A percentile compares a stretch with the other conserved stretches of the same genome.
Evolutionary conservation across 1,140 invertebrate genomes (phyloP).

Genomic region (Hycleus cichorii): DNA sequence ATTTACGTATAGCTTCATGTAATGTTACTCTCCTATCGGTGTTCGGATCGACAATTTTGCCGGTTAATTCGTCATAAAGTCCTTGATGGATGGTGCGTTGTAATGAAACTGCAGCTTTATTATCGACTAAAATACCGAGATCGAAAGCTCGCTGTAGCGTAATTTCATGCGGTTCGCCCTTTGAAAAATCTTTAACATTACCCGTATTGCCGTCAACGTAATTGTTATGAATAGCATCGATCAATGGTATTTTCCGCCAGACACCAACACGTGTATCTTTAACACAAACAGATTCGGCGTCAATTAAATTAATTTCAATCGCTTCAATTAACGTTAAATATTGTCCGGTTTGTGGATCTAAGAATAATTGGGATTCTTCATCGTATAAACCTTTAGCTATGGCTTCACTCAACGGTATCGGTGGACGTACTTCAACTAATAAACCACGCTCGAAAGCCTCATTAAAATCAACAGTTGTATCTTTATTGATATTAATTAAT

Average conservation of each 20-base stretch:
- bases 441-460: slow-evolving; percentile 81
- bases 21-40: slow-evolving; percentile 70
- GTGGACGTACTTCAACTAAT: slow-evolving; percentile 69
- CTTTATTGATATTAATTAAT: slow-evolving; percentile 52
- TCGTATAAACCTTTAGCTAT: slow-evolving; percentile 77
- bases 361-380: slow-evolving; percentile 63
- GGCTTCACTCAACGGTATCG: slow-evolving; percentile 76
- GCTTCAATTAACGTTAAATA: slow-evolving; percentile 69
- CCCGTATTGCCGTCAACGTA: slow-evolving; percentile 68
- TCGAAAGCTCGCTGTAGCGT: slow-evolving; percentile 75
- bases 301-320: slow-evolving; percentile 65
- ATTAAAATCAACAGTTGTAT: slow-evolving; percentile 64
- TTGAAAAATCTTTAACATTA: slow-evolving; percentile 59
- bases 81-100: slow-evolving; percentile 83
- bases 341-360: slow-evolving; percentile 70
- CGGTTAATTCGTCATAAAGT: slow-evolving; percentile 68
- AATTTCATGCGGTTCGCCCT: slow-evolving; percentile 57
- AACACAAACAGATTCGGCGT: slow-evolving; percentile 75
- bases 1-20: slow-evolving; percentile 74
- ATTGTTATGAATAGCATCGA: slow-evolving; percentile 66
- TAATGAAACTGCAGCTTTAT: slow-evolving; percentile 71
- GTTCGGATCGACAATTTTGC: slow-evolving; percentile 73
- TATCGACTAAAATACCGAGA: slow-evolving; percentile 70
- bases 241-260: slow-evolving; percentile 65
- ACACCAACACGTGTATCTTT: slow-evolving; percentile 70